Conservation (phyloP, 2,797 vertebrate species). For the Acanthiza pusilla region DNA sequence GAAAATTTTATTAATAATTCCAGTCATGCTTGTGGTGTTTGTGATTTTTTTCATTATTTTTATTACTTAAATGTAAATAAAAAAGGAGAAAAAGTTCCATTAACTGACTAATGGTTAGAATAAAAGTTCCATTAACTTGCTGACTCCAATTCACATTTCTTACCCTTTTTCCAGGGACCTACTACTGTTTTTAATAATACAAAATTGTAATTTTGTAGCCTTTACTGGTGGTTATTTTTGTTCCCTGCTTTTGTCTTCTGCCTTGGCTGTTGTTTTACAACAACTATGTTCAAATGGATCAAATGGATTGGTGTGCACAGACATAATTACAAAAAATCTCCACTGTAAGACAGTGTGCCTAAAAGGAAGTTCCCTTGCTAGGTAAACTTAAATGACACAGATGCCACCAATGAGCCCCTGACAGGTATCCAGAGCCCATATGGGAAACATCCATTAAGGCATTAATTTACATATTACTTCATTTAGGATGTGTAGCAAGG, state of each 20-base stretch:
- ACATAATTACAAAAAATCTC: not conserved
- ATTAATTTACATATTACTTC: not conserved
- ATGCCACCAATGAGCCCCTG: not conserved
- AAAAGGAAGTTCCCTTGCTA: not conserved
- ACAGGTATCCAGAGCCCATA: not conserved
- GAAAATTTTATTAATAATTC: constrained; percentile 17
- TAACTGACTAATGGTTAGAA: not conserved
- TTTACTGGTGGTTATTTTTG: not conserved
- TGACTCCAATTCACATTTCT: not conserved
- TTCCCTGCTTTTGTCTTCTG: not conserved
- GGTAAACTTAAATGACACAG: not conserved
- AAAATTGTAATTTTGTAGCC: not conserved
- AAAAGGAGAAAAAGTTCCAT: not conserved
- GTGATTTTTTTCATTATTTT: not conserved
- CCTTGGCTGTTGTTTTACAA: not conserved
- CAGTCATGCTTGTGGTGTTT: not conserved
- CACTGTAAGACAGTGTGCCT: not conserved
- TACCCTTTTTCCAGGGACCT: not conserved
- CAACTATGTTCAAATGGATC: not conserved
- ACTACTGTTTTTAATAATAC: not conserved
- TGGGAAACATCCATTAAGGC: not conserved
- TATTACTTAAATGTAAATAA: not conserved
- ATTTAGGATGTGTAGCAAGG: not conserved
- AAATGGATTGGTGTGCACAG: not conserved
- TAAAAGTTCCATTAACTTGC: not conserved